These are phyloP conservation scores for Microctonus hyperodae DNA, from an alignment of 2,888 invertebrate species.

Conservation along the genomic window DNA sequence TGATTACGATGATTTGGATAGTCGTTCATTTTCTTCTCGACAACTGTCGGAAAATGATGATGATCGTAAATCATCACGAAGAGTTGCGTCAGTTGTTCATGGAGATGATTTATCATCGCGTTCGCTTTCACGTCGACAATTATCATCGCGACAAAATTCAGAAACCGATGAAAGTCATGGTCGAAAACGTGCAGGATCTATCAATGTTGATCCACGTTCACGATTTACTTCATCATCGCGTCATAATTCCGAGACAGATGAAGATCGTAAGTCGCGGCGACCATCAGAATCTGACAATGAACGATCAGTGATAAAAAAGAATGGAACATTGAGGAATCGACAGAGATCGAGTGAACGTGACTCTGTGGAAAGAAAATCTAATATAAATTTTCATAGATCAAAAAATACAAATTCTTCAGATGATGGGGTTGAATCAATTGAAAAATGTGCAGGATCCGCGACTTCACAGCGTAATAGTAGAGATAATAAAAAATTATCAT, in stretches of 20 bases:
- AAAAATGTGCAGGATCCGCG: conserved; percentile 19
- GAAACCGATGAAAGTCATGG: conserved; percentile 24
- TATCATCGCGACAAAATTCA: conserved; percentile 25
- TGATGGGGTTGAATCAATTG: conserved; percentile 45
- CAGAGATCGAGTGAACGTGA: conserved; percentile 54
- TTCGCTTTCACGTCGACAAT: conserved; percentile 23
- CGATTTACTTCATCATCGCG: conserved; percentile 12
- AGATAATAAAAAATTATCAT: conserved; percentile 2
- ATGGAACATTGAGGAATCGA: conserved; percentile 37
- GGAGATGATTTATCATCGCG: conserved; percentile 36
- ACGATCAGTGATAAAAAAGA: neutral
- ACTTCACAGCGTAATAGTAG: neutral
- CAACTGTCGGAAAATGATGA: conserved; percentile 37
- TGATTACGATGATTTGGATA: conserved; percentile 47
- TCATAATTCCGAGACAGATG: conserved; percentile 26
- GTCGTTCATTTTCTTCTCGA: conserved; percentile 40
- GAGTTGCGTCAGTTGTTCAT: conserved; percentile 33
- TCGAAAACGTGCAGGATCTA: conserved; percentile 6
- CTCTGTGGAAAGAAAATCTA: conserved; percentile 44
- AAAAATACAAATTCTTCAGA: conserved; percentile 57
- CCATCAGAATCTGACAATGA: conserved; percentile 37
- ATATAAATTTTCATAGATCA: conserved; percentile 21
- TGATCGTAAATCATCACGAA: conserved; percentile 28
- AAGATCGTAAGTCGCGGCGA: conserved; percentile 32
- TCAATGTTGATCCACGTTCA: conserved; percentile 14